Evolutionary conservation across 2,797 vertebrate species (phyloP).

Genomic region (Pangasius krempfi): DNA sequence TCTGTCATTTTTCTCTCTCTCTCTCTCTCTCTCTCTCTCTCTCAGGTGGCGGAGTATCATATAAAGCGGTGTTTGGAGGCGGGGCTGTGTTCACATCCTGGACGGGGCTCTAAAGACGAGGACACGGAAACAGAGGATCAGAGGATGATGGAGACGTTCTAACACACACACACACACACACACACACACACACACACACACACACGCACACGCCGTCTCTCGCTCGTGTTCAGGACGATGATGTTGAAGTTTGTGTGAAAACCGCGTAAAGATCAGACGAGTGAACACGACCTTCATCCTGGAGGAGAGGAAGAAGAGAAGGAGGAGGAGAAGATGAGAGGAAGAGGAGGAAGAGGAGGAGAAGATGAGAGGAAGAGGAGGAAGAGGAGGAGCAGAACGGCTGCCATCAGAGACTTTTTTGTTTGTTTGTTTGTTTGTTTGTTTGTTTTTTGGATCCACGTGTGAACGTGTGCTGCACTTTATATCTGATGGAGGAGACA

Average conservation of each 20-base stretch:
- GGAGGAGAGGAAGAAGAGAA: neutral
- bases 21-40: conserved; percentile 23
- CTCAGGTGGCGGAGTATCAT: conserved; percentile 79
- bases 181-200: neutral
- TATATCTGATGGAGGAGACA: conserved; percentile 78
- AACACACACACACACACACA: conserved; percentile 17
- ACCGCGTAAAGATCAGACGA: neutral
- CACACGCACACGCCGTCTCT: neutral
- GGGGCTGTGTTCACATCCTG: conserved; percentile 77
- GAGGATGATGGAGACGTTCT: conserved; percentile 89
- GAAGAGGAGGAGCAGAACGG: conserved; percentile 32
- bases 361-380: neutral
- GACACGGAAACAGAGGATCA: conserved; percentile 83
- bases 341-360: neutral
- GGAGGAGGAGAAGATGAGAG: too few species aligned
- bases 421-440: conserved; percentile 61
- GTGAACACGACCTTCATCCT: neutral
- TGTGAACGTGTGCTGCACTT: conserved; percentile 93
- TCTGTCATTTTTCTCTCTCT: neutral
- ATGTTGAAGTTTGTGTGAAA: neutral
- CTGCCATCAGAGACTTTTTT: conserved; percentile 70
- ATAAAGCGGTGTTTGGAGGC: conserved; percentile 79
- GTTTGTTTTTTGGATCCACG: conserved; percentile 67
- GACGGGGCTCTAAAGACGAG: conserved; percentile 83
- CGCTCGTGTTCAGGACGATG: neutral